These are phyloP conservation scores for Agrochola lychnidis DNA, from an alignment of 2,888 invertebrate species.

Conservation along the genomic window DNA sequence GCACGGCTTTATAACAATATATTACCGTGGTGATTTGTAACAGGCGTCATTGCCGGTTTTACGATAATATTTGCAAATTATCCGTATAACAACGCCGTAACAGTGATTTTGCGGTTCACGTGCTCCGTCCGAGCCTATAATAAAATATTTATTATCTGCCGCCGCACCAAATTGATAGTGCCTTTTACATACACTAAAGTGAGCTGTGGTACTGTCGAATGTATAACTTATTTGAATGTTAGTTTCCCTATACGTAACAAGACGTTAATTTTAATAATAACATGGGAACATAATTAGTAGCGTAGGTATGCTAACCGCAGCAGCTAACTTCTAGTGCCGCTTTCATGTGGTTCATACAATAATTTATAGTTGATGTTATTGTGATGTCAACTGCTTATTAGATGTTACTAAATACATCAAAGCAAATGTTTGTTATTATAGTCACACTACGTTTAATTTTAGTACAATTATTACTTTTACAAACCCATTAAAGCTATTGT, in stretches of 20 bases:
- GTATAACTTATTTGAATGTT: slow-evolving; percentile 49
- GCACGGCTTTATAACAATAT: slow-evolving; percentile 43
- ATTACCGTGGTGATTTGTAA: slow-evolving; percentile 53
- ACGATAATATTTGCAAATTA: slow-evolving; percentile 61
- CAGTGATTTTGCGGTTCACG: slow-evolving; percentile 58
- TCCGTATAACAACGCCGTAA: slow-evolving; percentile 57
- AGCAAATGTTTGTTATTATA: neutral
- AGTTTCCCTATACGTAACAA: slow-evolving; percentile 35
- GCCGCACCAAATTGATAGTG: slow-evolving; percentile 43
- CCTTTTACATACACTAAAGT: slow-evolving; percentile 24
- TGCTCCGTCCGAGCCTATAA: slow-evolving; percentile 37
- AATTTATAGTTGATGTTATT: slow-evolving; percentile 48
- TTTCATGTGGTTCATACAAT: slow-evolving; percentile 39
- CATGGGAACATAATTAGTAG: slow-evolving; percentile 42
- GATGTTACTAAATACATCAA: slow-evolving; percentile 1
- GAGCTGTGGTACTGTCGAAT: slow-evolving; percentile 19
- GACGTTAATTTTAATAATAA: slow-evolving; percentile 41
- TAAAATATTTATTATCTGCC: slow-evolving; percentile 56
- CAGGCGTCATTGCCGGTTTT: slow-evolving; percentile 53
- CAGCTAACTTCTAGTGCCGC: slow-evolving; percentile 30
- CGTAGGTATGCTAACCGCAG: slow-evolving; percentile 32
- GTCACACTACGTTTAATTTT: neutral
- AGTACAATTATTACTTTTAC: slow-evolving; percentile 6
- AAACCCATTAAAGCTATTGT: neutral
- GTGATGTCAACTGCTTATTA: slow-evolving; percentile 12